Evolutionary conservation across 2,888 invertebrate genomes (phyloP).

Genomic region (Aphidius colemani): DNA sequence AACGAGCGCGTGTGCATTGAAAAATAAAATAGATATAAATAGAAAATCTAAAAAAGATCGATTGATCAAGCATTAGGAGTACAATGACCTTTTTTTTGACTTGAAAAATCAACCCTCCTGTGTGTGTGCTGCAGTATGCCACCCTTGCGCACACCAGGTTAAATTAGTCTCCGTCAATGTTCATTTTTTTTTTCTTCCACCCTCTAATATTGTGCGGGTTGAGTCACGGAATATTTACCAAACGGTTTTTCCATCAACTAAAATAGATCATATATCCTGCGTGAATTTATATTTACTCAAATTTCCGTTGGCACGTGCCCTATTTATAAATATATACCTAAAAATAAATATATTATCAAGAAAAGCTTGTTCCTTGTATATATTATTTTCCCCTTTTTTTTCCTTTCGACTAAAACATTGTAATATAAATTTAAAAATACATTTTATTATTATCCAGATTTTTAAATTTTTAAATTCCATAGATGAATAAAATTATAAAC

Average conservation of each 20-base stretch:
- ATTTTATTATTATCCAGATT: too few relatives aligned
- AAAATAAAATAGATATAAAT: not conserved
- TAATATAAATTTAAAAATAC: too few relatives aligned
- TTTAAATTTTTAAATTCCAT: not conserved
- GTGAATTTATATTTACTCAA: conserved; percentile 25
- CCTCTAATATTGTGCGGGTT: conserved; percentile 2
- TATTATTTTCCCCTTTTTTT: conserved; percentile 1
- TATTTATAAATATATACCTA: conserved; percentile 1
- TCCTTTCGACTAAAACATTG: not conserved
- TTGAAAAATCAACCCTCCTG: not conserved
- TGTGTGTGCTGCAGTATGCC: too few relatives aligned
- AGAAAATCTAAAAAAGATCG: conserved; percentile 29
- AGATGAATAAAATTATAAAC: conserved; percentile 2
- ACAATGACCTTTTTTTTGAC: conserved; percentile 4
- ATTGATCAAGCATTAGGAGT: conserved; percentile 23
- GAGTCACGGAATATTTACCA: conserved; percentile 1
- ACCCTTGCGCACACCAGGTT: too few relatives aligned
- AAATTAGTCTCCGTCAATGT: conserved; percentile 16
- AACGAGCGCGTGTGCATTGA: too few relatives aligned
- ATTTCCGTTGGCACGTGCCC: conserved; percentile 31
- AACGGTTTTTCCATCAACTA: conserved; percentile 5
- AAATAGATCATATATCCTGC: conserved; percentile 10
- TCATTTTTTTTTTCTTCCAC: not conserved
- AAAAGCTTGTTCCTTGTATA: not conserved
- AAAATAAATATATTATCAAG: not conserved